These are phyloP conservation scores for Tyrophagus putrescentiae DNA, from an alignment of 1,140 invertebrate genomes.

Conservation along the genomic window DNA sequence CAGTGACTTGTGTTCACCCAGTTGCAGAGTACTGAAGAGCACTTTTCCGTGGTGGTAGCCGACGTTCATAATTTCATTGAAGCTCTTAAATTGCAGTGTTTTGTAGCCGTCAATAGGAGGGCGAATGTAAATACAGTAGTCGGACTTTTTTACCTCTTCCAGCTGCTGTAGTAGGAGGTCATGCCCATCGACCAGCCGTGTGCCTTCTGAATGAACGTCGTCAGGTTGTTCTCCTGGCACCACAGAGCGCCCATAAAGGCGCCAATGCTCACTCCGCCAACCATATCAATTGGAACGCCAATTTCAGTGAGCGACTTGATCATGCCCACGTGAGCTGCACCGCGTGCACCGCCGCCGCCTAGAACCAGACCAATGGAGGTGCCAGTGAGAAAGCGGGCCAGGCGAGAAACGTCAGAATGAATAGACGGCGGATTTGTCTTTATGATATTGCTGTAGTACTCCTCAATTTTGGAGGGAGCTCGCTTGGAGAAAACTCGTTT, in stretches of 20 bases:
- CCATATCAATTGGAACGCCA: constrained; percentile 93
- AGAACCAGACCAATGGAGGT: constrained; percentile 75
- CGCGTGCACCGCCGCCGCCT: constrained; percentile 79
- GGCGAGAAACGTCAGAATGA: constrained; percentile 83
- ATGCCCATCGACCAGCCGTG: constrained; percentile 92
- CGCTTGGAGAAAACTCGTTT: constrained; percentile 81
- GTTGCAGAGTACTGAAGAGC: constrained; percentile 55
- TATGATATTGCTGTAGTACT: constrained; percentile 11
- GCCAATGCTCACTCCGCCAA: constrained; percentile 92
- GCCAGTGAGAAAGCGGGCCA: constrained; percentile 90
- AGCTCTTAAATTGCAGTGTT: constrained; percentile 90
- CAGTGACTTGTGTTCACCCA: constrained; percentile 16
- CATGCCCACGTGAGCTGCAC: constrained; percentile 41
- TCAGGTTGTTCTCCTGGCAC: constrained; percentile 82
- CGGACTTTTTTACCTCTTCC: constrained; percentile 88
- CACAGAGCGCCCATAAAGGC: constrained; percentile 92
- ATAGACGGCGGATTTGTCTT: constrained; percentile 58
- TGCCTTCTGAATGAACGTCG: constrained; percentile 78
- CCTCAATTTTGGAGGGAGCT: constrained; percentile 50
- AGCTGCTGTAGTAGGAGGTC: constrained; percentile 80
- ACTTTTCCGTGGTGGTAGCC: constrained; percentile 57
- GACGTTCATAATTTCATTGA: constrained; percentile 82
- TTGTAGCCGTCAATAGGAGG: constrained; percentile 95
- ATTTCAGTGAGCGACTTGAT: constrained; percentile 51
- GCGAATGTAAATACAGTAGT: constrained; percentile 95